phyloP scores from a whole-genome alignment of 92 coral and sea anemone species.

The Phenganax stokvisi region DNA sequence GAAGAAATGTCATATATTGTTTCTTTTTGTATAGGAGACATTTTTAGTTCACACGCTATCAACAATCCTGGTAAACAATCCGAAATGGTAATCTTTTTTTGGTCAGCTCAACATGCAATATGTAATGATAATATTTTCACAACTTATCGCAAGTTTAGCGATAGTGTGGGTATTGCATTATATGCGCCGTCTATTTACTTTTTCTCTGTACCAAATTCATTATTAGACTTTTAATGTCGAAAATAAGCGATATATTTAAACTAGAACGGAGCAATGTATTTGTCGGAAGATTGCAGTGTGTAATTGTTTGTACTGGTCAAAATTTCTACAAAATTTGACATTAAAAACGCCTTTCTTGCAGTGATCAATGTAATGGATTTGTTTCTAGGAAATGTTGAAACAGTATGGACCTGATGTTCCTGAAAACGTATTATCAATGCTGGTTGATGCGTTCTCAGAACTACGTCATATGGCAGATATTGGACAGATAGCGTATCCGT shows the following conservation, averaged over 20 bases:
- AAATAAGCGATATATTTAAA: no score
- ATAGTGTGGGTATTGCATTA: background rate
- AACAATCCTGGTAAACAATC: constrained; percentile 93
- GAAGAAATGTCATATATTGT: background rate
- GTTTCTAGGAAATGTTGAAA: constrained; percentile 75
- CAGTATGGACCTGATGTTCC: constrained; percentile 91
- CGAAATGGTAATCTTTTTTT: constrained; percentile 71
- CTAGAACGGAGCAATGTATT: no score
- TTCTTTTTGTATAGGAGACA: constrained; percentile 59
- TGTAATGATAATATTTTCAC: no score
- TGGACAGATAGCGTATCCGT: constrained; percentile 91
- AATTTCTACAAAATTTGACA: background rate
- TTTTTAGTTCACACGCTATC: constrained; percentile 96
- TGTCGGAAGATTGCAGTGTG: background rate
- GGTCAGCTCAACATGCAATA: background rate
- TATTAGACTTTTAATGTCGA: no score
- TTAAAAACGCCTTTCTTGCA: background rate
- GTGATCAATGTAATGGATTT: background rate
- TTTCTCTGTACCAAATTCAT: no score
- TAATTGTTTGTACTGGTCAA: background rate
- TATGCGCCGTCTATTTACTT: no score
- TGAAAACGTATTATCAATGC: constrained; percentile 67
- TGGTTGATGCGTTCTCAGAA: constrained; percentile 92
- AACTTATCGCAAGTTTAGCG: no score
- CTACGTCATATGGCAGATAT: constrained; percentile 89